Evolutionary conservation across 1,140 invertebrate species (phyloP), one percentile per base, ranked within the genome.

Genomic region (Drosophila sp.): DNA sequence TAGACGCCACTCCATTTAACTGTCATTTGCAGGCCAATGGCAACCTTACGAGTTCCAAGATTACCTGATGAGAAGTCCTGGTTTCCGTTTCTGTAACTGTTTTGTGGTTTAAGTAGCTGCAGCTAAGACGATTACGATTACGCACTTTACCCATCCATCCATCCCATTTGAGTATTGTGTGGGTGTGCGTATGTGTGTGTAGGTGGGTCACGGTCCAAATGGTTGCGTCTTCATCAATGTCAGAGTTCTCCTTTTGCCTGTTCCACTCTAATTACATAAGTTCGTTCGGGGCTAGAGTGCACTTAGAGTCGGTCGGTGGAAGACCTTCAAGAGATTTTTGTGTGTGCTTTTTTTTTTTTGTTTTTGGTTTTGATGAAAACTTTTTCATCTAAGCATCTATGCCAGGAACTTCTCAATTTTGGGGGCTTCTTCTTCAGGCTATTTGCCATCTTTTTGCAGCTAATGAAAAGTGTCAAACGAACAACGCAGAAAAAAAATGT

Each of bases 1-100:
- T 76, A 76, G 66, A 70, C 64, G 72, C 58, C 73, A 76, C 73
- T 76, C 66, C 73, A 76, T 76, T 76, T 76, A 76, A 58, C 72
- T 76, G 73, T 76, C 73, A 76, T 60, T 33, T 55, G 60, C 72
- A 75, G 70, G 57, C 70, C 33, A 73, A 66, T 61, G 70, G 60
- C 71, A 72, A 66, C 44, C 58, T 62, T n/a, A 32, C 33, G 70
- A 23, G 17, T 47, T n/a, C 17, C 44, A 7, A 4, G 2, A 7
- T 7, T 17, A 33, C 33, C 47, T 54, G 47, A 50, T 50, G 30
- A 47, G 44, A 5, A 6, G 17, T 47, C 55, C 30, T 56, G 30
- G 55, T 25, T 57, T 23, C 55, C n/a, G 32, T 10, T 57, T 58
- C 67, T 40, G 33, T 62, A 27, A 32, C 27, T 29, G 7, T 44